Evolutionary conservation across 2,888 invertebrate genomes (phyloP).

Genomic region (Nemapogon koenigi): DNA sequence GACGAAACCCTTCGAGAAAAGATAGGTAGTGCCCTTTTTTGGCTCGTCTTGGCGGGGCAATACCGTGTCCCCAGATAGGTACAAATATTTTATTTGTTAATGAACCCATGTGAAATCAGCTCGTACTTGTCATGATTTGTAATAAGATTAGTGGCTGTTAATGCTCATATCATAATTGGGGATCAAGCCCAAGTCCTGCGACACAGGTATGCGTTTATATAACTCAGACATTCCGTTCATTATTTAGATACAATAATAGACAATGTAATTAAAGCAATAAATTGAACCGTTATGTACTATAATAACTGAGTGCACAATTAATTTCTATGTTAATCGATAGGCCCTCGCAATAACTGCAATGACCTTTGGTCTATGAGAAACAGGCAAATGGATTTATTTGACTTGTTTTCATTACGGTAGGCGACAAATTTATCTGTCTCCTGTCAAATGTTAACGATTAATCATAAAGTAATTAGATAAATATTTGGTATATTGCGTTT

Average conservation of each 20-base stretch:
- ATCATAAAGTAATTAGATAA: constrained; percentile 4
- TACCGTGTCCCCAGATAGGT: too few species aligned
- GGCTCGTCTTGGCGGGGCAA: too few species aligned
- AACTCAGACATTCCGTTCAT: constrained; percentile 23
- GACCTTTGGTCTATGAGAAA: constrained; percentile 29
- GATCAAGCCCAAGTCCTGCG: too few species aligned
- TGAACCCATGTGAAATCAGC: too few species aligned
- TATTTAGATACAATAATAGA: constrained; percentile 18
- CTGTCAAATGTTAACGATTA: constrained; percentile 4
- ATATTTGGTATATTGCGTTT: too few species aligned
- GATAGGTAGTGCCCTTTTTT: too few species aligned
- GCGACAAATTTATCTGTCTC: constrained; percentile 5
- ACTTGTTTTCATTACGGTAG: not conserved
- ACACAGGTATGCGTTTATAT: too few species aligned
- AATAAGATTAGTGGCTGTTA: too few species aligned
- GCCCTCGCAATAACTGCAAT: constrained; percentile 34
- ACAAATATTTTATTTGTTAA: too few species aligned
- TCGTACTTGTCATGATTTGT: too few species aligned
- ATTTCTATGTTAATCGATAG: constrained; percentile 42
- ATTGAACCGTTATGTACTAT: constrained; percentile 19
- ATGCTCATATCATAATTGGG: too few species aligned
- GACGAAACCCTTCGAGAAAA: too few species aligned
- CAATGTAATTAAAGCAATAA: constrained; percentile 28
- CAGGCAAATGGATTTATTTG: constrained; percentile 7
- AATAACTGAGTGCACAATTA: constrained; percentile 29